Percentiles rank a stretch among this genome's conserved stretches.
Conservation (phyloP, 2,888 invertebrate species). For the Polydrusus tereticollis region DNA sequence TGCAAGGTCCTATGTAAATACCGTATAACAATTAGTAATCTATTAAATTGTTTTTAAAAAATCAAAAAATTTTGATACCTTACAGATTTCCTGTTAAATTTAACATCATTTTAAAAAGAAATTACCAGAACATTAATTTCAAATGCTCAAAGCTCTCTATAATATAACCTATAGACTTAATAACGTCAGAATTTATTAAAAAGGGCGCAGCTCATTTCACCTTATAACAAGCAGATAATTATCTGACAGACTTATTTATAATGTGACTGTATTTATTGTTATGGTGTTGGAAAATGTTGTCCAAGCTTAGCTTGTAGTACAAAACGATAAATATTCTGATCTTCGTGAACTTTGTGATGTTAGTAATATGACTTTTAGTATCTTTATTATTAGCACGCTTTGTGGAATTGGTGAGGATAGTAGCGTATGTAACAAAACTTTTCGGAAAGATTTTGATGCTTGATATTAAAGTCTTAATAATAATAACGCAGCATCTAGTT, state of each 20-base stretch:
- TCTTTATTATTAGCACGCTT: too few species aligned
- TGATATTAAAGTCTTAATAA: too few species aligned
- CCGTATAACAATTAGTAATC: too few species aligned
- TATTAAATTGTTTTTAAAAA: too few species aligned
- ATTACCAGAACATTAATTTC: not conserved
- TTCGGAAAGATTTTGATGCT: too few species aligned
- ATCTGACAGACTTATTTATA: conserved; percentile 37
- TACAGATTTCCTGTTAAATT: too few species aligned
- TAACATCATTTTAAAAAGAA: too few species aligned
- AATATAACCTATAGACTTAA: conserved; percentile 1
- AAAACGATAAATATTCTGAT: conserved; percentile 1
- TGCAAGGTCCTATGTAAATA: too few species aligned
- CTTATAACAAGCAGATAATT: conserved; percentile 37
- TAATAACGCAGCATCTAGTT: too few species aligned
- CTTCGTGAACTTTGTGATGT: conserved; percentile 5
- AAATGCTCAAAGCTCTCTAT: not conserved
- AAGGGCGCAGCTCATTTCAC: conserved; percentile 58
- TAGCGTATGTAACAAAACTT: too few species aligned
- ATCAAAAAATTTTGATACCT: too few species aligned
- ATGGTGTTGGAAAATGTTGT: conserved; percentile 5
- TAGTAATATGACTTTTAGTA: conserved; percentile 33
- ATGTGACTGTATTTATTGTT: conserved; percentile 15
- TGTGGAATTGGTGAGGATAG: too few species aligned
- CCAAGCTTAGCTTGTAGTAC: not conserved
- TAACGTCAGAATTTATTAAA: conserved; percentile 62